phyloP scores from a whole-genome alignment of 2,888 invertebrate species.

The Gibbula magus region DNA sequence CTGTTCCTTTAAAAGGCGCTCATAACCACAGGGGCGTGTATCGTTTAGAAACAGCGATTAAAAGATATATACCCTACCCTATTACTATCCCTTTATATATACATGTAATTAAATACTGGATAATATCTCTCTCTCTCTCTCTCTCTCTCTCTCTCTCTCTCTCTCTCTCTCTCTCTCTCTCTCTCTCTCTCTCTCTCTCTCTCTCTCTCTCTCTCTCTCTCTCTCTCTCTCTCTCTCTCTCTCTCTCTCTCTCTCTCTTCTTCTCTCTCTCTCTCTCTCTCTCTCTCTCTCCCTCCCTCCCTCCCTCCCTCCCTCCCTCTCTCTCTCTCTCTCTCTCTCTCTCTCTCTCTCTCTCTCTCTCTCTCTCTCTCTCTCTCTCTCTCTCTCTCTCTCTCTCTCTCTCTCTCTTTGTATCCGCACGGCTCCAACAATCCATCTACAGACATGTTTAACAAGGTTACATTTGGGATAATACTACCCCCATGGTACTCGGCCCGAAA shows the following conservation, averaged over 20 bases:
- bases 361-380: constrained; percentile 2
- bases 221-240: background rate
- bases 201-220: background rate
- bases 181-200: background rate
- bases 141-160: background rate
- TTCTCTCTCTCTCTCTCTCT: too few species aligned
- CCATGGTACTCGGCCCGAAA: background rate
- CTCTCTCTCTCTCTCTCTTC: background rate
- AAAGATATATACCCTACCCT: too few species aligned
- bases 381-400: background rate
- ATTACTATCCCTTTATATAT: too few species aligned
- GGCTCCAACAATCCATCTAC: background rate
- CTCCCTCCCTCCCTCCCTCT: background rate
- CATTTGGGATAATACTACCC: background rate
- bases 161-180: background rate
- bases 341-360: background rate
- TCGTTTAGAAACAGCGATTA: too few species aligned
- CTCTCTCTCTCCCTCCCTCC: background rate
- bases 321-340: too few species aligned
- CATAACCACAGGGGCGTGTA: too few species aligned
- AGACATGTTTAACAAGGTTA: background rate
- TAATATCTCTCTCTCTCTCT: background rate
- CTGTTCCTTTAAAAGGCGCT: too few species aligned
- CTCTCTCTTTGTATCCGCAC: background rate
- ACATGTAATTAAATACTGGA: too few species aligned